These are phyloP conservation scores for Neosilurus hyrtlii DNA, from an alignment of 2,797 vertebrate genomes.

Conservation along the genomic window DNA sequence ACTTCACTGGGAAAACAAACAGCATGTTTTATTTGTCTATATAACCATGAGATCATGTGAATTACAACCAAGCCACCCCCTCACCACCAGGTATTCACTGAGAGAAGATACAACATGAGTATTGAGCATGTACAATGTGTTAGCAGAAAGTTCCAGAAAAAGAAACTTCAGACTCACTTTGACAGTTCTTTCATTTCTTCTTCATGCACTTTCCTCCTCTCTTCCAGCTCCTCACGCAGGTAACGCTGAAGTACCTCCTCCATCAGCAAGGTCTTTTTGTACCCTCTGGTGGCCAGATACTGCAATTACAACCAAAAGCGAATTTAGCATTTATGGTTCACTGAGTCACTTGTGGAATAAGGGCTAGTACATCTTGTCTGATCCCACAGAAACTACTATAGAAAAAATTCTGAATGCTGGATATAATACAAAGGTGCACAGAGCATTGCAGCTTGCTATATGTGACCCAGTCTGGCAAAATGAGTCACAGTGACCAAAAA, in stretches of 20 bases:
- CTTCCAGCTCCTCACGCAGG: conserved; percentile 83
- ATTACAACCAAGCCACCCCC: no score
- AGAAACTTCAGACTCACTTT: conserved; percentile 72
- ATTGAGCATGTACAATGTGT: neutral
- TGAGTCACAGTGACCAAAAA: no score
- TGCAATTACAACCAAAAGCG: conserved; percentile 56
- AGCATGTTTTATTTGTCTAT: neutral
- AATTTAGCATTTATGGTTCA: neutral
- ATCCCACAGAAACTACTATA: no score
- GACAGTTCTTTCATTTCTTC: conserved; percentile 92
- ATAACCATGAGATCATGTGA: neutral
- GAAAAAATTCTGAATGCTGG: no score
- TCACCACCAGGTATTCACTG: neutral
- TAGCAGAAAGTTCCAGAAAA: neutral
- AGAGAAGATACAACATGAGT: no score
- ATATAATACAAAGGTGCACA: no score
- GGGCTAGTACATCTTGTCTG: no score
- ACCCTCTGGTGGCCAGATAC: conserved; percentile 87
- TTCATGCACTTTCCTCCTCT: conserved; percentile 87
- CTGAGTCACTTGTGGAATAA: no score
- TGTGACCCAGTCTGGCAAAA: no score
- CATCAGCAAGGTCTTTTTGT: conserved; percentile 85
- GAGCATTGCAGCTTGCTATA: no score
- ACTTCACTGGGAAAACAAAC: neutral
- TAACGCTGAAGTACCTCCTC: conserved; percentile 85